A percentile compares a stretch with the other conserved stretches of the same genome.
Conservation (phyloP, 2,113 vertebrate species). For the Epinephelus lanceolatus region DNA sequence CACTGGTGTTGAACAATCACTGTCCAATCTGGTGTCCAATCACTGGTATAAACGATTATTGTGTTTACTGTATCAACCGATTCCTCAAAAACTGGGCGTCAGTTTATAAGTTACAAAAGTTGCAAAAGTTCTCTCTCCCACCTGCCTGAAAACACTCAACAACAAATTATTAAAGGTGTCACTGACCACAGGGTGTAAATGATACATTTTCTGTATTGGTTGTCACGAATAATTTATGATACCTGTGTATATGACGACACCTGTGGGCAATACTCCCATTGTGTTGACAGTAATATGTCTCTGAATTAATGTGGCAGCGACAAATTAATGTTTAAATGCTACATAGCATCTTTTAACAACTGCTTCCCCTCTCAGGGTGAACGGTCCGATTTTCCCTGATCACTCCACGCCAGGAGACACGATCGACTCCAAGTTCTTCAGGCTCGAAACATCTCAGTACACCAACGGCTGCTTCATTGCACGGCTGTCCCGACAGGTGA, state of each 20-base stretch:
- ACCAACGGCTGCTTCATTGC: conserved; percentile 94
- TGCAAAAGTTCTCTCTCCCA: background rate
- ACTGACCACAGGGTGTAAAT: background rate
- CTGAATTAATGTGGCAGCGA: conserved; percentile 27
- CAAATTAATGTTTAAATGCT: background rate
- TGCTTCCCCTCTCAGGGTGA: conserved; percentile 83
- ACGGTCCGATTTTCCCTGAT: conserved; percentile 85
- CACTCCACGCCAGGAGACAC: conserved; percentile 69
- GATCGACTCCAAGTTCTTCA: conserved; percentile 86
- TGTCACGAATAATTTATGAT: conserved; percentile 22
- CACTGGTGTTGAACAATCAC: background rate
- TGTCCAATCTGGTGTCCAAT: background rate
- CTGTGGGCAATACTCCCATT: background rate
- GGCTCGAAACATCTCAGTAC: conserved; percentile 84
- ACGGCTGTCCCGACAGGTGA: conserved; percentile 91
- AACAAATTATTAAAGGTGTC: background rate
- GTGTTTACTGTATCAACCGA: background rate
- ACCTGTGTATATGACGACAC: background rate
- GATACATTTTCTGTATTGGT: background rate
- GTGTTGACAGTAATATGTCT: background rate
- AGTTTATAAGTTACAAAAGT: background rate
- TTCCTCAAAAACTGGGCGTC: background rate
- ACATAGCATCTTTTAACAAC: background rate
- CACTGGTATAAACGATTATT: background rate
- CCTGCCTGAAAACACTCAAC: background rate